phyloP scores from a whole-genome alignment of 2,113 vertebrate genomes.

The Melanerpes aurifrons region DNA sequence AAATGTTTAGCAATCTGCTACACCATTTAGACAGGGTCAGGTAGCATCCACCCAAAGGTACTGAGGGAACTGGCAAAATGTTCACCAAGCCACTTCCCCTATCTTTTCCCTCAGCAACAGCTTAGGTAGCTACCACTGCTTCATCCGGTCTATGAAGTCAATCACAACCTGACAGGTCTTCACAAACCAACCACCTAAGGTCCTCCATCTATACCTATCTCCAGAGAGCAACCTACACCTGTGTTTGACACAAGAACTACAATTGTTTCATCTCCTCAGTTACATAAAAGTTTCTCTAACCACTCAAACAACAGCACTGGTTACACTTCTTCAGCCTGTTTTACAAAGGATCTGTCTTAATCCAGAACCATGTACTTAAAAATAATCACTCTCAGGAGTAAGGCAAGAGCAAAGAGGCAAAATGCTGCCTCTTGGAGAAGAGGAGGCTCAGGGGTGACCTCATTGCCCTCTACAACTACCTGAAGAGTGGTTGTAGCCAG shows the following conservation, averaged over 20 bases:
- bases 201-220: background rate
- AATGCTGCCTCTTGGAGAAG: no score
- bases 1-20: background rate
- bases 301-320: background rate
- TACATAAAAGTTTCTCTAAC: background rate
- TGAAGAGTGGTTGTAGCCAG: no score
- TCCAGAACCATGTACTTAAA: background rate
- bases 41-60: background rate
- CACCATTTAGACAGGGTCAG: background rate
- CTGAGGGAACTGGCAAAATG: background rate
- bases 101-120: background rate
- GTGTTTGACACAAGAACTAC: background rate
- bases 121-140: background rate
- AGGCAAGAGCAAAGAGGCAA: background rate
- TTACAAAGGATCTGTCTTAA: background rate
- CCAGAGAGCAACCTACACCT: background rate
- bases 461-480: no score
- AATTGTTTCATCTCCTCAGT: background rate
- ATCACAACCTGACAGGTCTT: background rate
- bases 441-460: no score
- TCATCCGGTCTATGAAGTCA: background rate
- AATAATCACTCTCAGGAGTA: background rate
- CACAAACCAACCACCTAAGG: background rate
- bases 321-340: background rate
- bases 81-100: background rate